Conservation (phyloP, 2,888 invertebrate species). For the Synergus itoensis region DNA sequence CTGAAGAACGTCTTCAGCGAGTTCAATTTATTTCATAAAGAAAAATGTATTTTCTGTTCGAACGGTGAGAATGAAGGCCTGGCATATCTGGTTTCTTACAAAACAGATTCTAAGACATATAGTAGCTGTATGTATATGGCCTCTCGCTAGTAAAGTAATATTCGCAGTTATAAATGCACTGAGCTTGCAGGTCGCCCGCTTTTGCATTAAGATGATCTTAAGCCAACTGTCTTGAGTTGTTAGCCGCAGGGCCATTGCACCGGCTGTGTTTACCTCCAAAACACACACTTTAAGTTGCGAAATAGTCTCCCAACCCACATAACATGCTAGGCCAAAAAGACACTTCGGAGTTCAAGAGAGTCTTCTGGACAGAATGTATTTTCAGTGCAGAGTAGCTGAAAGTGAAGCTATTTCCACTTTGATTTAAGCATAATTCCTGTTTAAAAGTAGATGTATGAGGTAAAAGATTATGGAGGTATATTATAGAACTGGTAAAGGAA, state of each 20-base stretch:
- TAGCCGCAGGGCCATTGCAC: conserved; percentile 35
- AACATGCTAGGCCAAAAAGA: conserved; percentile 28
- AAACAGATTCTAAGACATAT: too few relatives aligned
- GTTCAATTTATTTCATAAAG: not conserved
- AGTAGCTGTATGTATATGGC: not conserved
- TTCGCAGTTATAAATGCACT: conserved; percentile 4
- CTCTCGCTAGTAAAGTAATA: not conserved
- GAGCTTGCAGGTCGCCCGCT: not conserved
- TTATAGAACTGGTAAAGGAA: too few relatives aligned
- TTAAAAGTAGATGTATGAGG: too few relatives aligned
- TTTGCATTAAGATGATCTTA: not conserved
- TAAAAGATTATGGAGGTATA: too few relatives aligned
- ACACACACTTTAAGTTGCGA: conserved; percentile 32
- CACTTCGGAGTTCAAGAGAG: conserved; percentile 1
- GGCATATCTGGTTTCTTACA: too few relatives aligned
- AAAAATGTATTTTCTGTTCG: not conserved
- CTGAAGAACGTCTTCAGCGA: not conserved
- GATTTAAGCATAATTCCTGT: not conserved
- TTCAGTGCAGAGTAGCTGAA: not conserved
- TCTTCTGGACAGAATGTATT: conserved; percentile 21
- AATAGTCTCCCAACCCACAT: conserved; percentile 30
- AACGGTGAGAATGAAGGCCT: too few relatives aligned
- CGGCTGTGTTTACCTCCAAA: conserved; percentile 35
- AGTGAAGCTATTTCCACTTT: not conserved
- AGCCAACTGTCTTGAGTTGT: conserved; percentile 16